Conservation (phyloP, 2,797 vertebrate genomes). For the Oreonectes daqikongensis region DNA sequence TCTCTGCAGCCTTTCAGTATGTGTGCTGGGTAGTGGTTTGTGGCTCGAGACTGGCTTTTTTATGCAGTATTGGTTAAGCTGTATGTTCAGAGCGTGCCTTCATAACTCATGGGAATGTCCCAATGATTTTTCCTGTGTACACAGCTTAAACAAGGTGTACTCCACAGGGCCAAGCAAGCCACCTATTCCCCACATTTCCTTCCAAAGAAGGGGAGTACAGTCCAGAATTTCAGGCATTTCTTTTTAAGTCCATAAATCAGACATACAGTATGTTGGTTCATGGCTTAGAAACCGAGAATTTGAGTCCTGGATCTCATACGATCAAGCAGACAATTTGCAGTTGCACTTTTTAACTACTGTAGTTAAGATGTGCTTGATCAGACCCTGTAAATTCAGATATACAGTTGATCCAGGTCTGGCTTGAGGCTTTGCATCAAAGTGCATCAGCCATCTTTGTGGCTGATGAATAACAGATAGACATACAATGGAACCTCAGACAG, state of each 20-base stretch:
- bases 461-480: slow-evolving; percentile 33
- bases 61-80: slow-evolving; percentile 7
- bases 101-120: slow-evolving; percentile 53
- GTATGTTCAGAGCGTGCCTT: slow-evolving; percentile 30
- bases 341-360: neutral
- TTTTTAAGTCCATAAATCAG: slow-evolving; percentile 42
- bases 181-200: slow-evolving; percentile 53
- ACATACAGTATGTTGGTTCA: slow-evolving; percentile 29
- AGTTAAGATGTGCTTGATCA: slow-evolving; percentile 1
- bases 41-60: slow-evolving; percentile 18
- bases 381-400: slow-evolving; percentile 24
- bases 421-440: slow-evolving; percentile 11
- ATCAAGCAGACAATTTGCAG: neutral
- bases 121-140: slow-evolving; percentile 63
- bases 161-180: slow-evolving; percentile 59
- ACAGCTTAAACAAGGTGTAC: slow-evolving; percentile 63
- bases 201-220: slow-evolving; percentile 62
- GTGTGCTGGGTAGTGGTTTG: slow-evolving; percentile 37
- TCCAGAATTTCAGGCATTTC: slow-evolving; percentile 45
- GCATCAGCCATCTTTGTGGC: too few relatives aligned
- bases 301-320: slow-evolving; percentile 25
- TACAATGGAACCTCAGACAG: neutral
- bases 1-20: slow-evolving; percentile 15
- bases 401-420: slow-evolving; percentile 46
- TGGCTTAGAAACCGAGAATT: slow-evolving; percentile 38